Conservation (phyloP, 1,140 invertebrate genomes). For the Leucophenga varia region DNA sequence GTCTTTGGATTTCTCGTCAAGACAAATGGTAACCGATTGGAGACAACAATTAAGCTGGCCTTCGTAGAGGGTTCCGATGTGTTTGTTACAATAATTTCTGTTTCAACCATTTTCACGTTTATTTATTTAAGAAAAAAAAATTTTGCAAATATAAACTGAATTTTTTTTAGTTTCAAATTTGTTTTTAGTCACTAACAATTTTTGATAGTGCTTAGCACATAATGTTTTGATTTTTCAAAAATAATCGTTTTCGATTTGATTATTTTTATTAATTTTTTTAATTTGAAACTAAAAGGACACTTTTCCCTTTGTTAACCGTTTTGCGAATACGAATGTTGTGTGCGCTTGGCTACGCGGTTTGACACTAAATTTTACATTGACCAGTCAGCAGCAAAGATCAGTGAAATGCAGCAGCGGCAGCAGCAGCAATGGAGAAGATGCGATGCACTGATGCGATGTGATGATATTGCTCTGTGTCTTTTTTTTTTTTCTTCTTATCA, state of each 20-base stretch:
- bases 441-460: conserved; percentile 19
- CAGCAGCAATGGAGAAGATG: conserved; percentile 1
- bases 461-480: too few species aligned
- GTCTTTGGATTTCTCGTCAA: conserved; percentile 72
- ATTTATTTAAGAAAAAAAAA: too few species aligned
- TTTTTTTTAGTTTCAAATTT: too few species aligned
- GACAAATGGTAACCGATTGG: conserved; percentile 86
- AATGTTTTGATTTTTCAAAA: too few species aligned
- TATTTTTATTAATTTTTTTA: too few species aligned
- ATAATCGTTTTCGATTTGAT: too few species aligned
- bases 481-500: conserved; percentile 3
- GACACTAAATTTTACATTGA: conserved; percentile 20
- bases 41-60: conserved; percentile 84
- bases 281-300: too few species aligned
- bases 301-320: too few species aligned
- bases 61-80: conserved; percentile 52
- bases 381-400: background rate
- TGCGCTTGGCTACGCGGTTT: conserved; percentile 13
- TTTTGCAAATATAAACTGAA: too few species aligned
- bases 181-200: too few species aligned
- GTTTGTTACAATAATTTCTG: conserved; percentile 52
- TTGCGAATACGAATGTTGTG: too few species aligned
- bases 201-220: too few species aligned
- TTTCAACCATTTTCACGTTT: conserved; percentile 49
- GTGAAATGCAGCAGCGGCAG: conserved; percentile 19